Percentiles rank a stretch among this genome's conserved stretches.
These are phyloP conservation scores for Diabrotica undecimpunctata DNA, from an alignment of 1,140 invertebrate genomes.

Conservation along the genomic window DNA sequence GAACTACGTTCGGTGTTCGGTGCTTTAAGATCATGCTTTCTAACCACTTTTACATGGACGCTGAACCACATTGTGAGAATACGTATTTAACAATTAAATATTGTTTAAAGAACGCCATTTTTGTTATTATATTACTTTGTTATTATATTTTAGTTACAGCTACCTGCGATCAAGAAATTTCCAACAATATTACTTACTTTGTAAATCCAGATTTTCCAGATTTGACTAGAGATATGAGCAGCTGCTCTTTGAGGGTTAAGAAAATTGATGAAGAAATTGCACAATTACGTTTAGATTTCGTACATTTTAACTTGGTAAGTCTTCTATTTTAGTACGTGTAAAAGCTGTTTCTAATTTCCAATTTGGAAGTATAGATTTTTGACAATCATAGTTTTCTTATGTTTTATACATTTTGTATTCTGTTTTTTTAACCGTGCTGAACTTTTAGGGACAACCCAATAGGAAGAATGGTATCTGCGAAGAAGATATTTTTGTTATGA, in stretches of 20 bases:
- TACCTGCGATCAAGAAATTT: conserved; percentile 69
- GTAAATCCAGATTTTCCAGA: conserved; percentile 78
- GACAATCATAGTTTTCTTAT: background rate
- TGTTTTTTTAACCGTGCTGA: no score
- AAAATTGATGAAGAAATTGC: conserved; percentile 71
- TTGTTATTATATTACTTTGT: no score
- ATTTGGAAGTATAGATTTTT: background rate
- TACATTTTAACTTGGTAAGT: conserved; percentile 76
- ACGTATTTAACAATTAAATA: no score
- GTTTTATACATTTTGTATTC: no score
- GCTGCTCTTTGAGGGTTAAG: conserved; percentile 64
- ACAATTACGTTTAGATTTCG: conserved; percentile 73
- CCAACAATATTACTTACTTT: conserved; percentile 82
- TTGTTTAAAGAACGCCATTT: no score
- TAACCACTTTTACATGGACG: no score
- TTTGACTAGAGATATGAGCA: conserved; percentile 59
- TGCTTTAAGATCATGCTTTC: no score
- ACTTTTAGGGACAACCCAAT: conserved; percentile 69
- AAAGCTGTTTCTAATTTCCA: background rate
- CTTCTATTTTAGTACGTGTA: background rate
- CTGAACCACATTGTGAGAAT: no score
- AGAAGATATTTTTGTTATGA: conserved; percentile 64
- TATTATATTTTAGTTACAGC: conserved; percentile 68
- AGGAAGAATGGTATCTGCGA: conserved; percentile 73
- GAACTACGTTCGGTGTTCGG: no score